Conservation (phyloP, 2,797 vertebrate genomes). For the Diceros bicornis region DNA sequence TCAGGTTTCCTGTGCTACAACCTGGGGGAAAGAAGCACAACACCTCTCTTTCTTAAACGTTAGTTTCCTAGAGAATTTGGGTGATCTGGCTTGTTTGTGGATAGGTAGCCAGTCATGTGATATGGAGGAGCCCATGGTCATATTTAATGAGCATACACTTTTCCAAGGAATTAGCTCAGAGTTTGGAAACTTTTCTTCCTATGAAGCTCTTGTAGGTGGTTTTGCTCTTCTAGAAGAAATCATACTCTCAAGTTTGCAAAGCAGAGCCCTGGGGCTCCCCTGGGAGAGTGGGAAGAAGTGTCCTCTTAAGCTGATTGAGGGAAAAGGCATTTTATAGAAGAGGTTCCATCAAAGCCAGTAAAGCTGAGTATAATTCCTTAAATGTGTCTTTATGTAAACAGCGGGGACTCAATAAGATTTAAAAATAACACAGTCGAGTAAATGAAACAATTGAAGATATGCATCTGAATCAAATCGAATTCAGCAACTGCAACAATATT, state of each 20-base stretch:
- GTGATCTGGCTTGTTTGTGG: background rate
- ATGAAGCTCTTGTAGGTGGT: background rate
- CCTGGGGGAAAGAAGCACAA: background rate
- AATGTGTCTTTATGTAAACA: constrained; percentile 82
- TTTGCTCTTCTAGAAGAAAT: constrained; percentile 29
- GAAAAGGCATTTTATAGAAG: constrained; percentile 78
- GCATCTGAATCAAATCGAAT: constrained; percentile 68
- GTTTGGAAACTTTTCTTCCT: constrained; percentile 39
- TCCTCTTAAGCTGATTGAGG: constrained; percentile 58
- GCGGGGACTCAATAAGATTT: constrained; percentile 69
- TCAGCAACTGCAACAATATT: constrained; percentile 66
- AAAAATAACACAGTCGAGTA: constrained; percentile 78
- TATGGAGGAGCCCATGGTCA: background rate
- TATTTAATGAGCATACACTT: background rate
- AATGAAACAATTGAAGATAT: constrained; percentile 71
- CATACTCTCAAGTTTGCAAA: background rate
- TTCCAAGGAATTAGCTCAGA: constrained; percentile 39
- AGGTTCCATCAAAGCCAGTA: constrained; percentile 72
- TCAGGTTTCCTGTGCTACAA: background rate
- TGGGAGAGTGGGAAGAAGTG: constrained; percentile 15
- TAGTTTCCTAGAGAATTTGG: background rate
- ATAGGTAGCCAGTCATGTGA: background rate
- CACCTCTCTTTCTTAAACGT: background rate
- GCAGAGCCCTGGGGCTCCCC: background rate
- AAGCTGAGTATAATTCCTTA: constrained; percentile 78